Evolutionary conservation across 53 echinoderm and acorn worm genomes (phyloP), one percentile per base, ranked within the genome.

Genomic region (Zoroaster sp.): DNA sequence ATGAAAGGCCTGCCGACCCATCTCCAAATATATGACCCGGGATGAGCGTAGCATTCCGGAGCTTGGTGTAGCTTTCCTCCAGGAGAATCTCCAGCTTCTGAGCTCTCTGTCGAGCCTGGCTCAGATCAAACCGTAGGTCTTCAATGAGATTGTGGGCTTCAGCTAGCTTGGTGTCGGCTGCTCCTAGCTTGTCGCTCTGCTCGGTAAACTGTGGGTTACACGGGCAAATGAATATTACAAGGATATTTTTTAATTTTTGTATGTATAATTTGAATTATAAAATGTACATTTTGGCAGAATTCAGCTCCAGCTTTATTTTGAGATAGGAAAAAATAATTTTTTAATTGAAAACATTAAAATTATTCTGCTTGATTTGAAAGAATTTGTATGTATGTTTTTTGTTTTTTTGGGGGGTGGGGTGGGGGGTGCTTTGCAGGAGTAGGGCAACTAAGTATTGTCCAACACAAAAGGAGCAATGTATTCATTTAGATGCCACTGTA

Each of bases 81-180:
- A 95, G 78, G 21, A 97, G 89, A 8, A 95, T 91, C 80, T 97
- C 97, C 21, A 97, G 89, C 82, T 97, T 97, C 73, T 88, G 90
- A 11, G 90, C 92, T 42, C 97, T 76, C 82, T 94, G 94, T n/a
- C 86, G 77, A 33, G 94, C 94, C 73, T 95, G 95, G 37, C 80
- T 94, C 49, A 97, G 89, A 73, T 97, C 97, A 87, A 95, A 97
- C 83, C 95, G 94, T 6, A 97, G 86, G 72, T 97, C 93, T 38
- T 97, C 97, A 5, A 95, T 87, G 74, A 90, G 65, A 78, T 95
- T 97, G 67, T 78, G 68, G 40, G 95, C 81, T 49, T 97, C 97
- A 0, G 97, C 97, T 37, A 95, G 81, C 55, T 95, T 97, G 73
- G 95, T 97, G 77, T 95, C 94, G 0, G 90, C 92, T 7, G 78